phyloP scores from a whole-genome alignment of 2,888 invertebrate genomes.

The Melieria crassipennis region DNA sequence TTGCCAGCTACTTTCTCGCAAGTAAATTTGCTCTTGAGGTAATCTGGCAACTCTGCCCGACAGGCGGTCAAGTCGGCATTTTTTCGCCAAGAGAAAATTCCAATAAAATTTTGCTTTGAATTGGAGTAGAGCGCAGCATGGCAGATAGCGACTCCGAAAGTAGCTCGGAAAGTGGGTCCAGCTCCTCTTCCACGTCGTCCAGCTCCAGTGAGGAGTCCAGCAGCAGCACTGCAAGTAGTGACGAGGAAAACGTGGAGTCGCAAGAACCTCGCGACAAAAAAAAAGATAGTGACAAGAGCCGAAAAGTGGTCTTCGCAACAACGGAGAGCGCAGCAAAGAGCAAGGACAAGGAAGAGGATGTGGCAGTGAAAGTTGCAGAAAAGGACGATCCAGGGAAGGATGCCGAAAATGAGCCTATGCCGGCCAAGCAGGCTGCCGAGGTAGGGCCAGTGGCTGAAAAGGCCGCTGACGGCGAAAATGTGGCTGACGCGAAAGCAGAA shows the following conservation, averaged over 20 bases:
- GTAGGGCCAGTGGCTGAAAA: constrained; percentile 23
- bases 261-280: constrained; percentile 29
- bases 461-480: constrained; percentile 37
- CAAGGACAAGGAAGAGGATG: constrained; percentile 11
- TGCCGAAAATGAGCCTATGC: constrained; percentile 4
- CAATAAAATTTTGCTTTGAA: background rate
- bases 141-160: constrained; percentile 52
- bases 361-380: constrained; percentile 7
- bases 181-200: constrained; percentile 38
- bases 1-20: no score
- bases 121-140: constrained; percentile 41
- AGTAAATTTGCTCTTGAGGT: no score
- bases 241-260: constrained; percentile 41
- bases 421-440: constrained; percentile 8
- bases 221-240: constrained; percentile 21
- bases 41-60: no score
- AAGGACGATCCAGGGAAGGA: background rate
- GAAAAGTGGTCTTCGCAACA: background rate
- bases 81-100: no score
- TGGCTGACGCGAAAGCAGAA: constrained; percentile 14
- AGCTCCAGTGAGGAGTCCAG: constrained; percentile 31
- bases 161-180: constrained; percentile 44
- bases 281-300: constrained; percentile 14
- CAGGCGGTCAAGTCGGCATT: no score
- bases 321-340: constrained; percentile 5